Evolutionary conservation across 2,113 vertebrate genomes (phyloP).

Genomic region (Xerus inauris): DNA sequence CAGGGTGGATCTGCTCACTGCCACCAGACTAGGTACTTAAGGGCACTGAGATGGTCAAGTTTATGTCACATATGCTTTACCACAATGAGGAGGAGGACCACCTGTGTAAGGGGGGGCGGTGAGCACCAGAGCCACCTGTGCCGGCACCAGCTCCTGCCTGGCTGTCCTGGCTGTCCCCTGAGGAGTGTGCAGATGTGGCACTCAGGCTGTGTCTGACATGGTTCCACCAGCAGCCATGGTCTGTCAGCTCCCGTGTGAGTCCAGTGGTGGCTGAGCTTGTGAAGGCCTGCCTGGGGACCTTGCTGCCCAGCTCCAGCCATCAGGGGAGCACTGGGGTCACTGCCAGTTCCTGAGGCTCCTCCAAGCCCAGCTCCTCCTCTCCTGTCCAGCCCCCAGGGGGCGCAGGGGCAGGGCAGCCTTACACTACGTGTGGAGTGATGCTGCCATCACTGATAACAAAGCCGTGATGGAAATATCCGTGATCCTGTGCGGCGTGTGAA

Average conservation of each 20-base stretch:
- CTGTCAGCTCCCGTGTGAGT: neutral
- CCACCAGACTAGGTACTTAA: no score
- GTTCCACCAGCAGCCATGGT: neutral
- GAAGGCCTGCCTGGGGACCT: neutral
- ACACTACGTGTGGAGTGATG: neutral
- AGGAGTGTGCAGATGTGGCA: neutral
- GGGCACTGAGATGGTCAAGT: neutral
- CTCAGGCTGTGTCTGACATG: neutral
- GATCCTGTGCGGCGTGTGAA: neutral
- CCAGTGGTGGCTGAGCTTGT: neutral
- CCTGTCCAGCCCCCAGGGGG: neutral
- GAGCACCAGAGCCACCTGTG: neutral
- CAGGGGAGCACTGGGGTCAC: neutral
- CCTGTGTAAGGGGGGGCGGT: no score
- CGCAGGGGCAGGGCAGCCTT: no score
- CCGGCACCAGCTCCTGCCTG: rapidly evolving
- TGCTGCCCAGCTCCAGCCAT: neutral
- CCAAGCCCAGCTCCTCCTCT: neutral
- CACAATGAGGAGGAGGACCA: neutral
- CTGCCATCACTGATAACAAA: neutral
- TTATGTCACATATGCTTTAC: neutral
- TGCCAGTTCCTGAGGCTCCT: rapidly evolving
- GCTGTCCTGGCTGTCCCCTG: neutral
- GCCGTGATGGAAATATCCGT: neutral
- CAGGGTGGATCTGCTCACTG: rapidly evolving